These are phyloP conservation scores for Dimorphilus gyrociliatus DNA, from an alignment of 2,888 invertebrate genomes.

Conservation along the genomic window DNA sequence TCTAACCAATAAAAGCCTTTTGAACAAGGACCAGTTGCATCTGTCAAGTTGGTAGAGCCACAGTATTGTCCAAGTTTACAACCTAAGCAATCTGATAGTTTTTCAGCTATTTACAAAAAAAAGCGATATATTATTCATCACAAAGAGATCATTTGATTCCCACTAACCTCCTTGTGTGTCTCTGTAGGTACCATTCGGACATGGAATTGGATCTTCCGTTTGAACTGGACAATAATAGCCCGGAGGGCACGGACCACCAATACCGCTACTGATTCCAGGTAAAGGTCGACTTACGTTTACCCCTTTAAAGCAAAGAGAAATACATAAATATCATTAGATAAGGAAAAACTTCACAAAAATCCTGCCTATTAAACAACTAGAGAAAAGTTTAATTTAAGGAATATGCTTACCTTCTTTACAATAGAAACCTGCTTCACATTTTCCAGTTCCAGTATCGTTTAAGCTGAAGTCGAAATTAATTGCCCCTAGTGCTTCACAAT, in stretches of 20 bases:
- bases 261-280: conserved; percentile 18
- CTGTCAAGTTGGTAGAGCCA: conserved; percentile 18
- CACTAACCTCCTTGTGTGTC: conserved; percentile 2
- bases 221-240: conserved; percentile 26
- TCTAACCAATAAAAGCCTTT: conserved; percentile 31
- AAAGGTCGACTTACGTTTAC: conserved; percentile 24
- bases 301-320: conserved; percentile 12
- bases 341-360: too few relatives aligned
- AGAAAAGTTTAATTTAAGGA: too few relatives aligned
- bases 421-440: conserved; percentile 27
- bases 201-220: conserved; percentile 25
- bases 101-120: too few relatives aligned
- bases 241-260: conserved; percentile 28
- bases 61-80: conserved; percentile 28
- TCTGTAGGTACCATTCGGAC: conserved; percentile 27
- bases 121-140: neutral
- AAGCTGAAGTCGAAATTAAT: conserved; percentile 22
- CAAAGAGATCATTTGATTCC: too few relatives aligned
- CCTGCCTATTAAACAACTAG: too few relatives aligned
- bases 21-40: conserved; percentile 21
- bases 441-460: conserved; percentile 24
- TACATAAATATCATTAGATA: neutral
- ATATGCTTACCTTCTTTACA: conserved; percentile 21
- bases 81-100: conserved; percentile 16
- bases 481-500: conserved; percentile 23